Evolutionary conservation across 2,113 vertebrate species (phyloP), one percentile per base, ranked within the genome.

Genomic region (Noctilio leporinus): DNA sequence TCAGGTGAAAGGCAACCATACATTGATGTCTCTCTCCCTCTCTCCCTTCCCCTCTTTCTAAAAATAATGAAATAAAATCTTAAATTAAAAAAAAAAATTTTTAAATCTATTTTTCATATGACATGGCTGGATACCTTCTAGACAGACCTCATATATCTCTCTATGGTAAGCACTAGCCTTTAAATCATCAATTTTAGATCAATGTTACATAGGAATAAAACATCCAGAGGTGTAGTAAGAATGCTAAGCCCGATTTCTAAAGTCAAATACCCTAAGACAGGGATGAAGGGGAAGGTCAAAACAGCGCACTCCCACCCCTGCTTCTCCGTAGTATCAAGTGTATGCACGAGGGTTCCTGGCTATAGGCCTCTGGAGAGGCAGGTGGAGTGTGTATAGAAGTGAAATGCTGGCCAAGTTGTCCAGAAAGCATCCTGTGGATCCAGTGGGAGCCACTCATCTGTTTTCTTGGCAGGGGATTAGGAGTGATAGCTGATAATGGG

Each of bases 401-500:
- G 69, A 96, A 93, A 96, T 70, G 87, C 76, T 95, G 85, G 81
- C 76, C 53, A 92, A 78, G 77, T 80, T 92, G 82, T 82, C 67
- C 73, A 96, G 89, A 95, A 96, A 97, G 62, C 55, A 96, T 90
- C 90, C 85, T 83, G 72, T n/a, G 81, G 75, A 6, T 81, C 89
- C 88, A n/a, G 0, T 49, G 89, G 33, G 83, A 98, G 89, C 85
- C 6, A 69, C 78, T 94, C 95, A 90, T 90, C 76, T 96, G 73
- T 57, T 94, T 86, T 78, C 76, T 94, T 80, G 83, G 88, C n/a
- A 87, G 67, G 88, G 87, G 90, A 93, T 93, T n/a, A 93, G 2
- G 91, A 86, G 70, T 76, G 85, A 95, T 83, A 98, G 77, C 67
- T 98, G 55, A 91, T 94, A 96, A 97, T 83, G 86, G 91, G 64